These are phyloP conservation scores for Micropoecilia bifurca DNA, from an alignment of 2,797 vertebrate genomes.

Conservation along the genomic window DNA sequence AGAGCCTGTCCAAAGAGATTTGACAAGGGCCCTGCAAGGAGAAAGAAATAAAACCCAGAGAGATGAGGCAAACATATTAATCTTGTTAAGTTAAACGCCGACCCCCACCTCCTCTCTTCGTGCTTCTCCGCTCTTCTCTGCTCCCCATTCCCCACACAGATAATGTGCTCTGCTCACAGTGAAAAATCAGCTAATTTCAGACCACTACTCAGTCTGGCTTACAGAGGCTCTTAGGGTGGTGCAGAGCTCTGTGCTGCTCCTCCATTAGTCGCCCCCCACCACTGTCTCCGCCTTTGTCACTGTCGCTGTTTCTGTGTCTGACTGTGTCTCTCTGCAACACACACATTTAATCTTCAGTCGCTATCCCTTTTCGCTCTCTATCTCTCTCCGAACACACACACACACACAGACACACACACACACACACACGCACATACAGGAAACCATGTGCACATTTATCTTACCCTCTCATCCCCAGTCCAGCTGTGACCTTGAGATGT, in stretches of 20 bases:
- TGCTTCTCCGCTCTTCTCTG: conserved; percentile 52
- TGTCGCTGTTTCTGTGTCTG: conserved; percentile 57
- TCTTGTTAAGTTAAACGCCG: conserved; percentile 79
- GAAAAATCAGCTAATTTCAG: conserved; percentile 82
- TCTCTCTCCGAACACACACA: conserved; percentile 4
- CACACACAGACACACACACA: conserved; percentile 23
- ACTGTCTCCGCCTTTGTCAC: conserved; percentile 63
- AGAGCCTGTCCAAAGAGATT: conserved; percentile 81
- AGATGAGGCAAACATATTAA: conserved; percentile 75
- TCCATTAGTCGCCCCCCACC: conserved; percentile 68
- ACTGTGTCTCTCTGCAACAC: conserved; percentile 42
- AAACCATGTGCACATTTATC: conserved; percentile 70
- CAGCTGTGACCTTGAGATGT: conserved; percentile 75
- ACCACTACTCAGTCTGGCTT: conserved; percentile 73
- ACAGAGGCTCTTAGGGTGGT: conserved; percentile 73
- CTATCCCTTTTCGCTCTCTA: conserved; percentile 16
- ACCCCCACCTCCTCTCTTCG: conserved; percentile 59
- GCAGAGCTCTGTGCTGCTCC: conserved; percentile 70
- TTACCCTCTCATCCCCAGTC: conserved; percentile 57
- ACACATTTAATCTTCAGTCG: conserved; percentile 48
- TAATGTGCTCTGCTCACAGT: conserved; percentile 74
- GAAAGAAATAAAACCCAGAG: conserved; percentile 72
- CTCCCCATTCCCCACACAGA: conserved; percentile 66
- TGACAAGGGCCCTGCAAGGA: conserved; percentile 81
- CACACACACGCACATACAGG: conserved; percentile 52